phyloP scores from a whole-genome alignment of 2,113 vertebrate genomes.

The Poecilia latipinna region DNA sequence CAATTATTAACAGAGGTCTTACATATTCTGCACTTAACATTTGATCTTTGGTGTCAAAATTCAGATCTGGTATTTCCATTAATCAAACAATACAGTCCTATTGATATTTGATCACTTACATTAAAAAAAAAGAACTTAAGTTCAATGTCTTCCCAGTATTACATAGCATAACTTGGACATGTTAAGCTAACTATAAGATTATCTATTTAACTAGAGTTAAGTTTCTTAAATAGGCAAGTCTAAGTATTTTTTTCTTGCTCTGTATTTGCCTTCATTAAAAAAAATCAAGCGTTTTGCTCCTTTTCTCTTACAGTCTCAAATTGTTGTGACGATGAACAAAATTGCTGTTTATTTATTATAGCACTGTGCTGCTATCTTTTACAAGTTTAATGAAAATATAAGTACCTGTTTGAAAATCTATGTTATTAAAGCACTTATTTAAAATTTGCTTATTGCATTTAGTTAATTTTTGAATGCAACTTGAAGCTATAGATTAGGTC shows the following conservation, averaged over 20 bases:
- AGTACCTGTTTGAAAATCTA: slow-evolving; percentile 61
- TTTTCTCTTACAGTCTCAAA: background rate
- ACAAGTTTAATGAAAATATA: slow-evolving; percentile 54
- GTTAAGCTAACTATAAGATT: background rate
- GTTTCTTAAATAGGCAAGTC: slow-evolving; percentile 16
- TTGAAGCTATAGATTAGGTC: background rate
- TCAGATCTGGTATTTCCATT: slow-evolving; percentile 15
- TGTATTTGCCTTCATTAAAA: background rate
- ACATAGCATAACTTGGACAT: background rate
- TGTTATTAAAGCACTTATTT: slow-evolving; percentile 65
- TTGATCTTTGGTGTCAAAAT: slow-evolving; percentile 59
- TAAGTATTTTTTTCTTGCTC: slow-evolving; percentile 4
- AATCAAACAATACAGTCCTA: background rate
- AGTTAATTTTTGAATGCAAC: slow-evolving; percentile 57
- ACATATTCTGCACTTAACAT: slow-evolving; percentile 13
- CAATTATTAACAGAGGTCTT: background rate
- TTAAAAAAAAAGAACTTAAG: background rate
- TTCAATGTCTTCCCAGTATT: background rate
- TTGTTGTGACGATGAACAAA: slow-evolving; percentile 21
- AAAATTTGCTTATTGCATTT: slow-evolving; percentile 61
- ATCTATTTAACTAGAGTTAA: background rate
- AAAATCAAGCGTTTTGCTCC: background rate
- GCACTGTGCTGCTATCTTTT: slow-evolving; percentile 33
- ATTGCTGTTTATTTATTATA: slow-evolving; percentile 47
- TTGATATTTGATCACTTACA: background rate